Evolutionary conservation across 2,797 vertebrate species (phyloP).

Genomic region (Staurois parvus): DNA sequence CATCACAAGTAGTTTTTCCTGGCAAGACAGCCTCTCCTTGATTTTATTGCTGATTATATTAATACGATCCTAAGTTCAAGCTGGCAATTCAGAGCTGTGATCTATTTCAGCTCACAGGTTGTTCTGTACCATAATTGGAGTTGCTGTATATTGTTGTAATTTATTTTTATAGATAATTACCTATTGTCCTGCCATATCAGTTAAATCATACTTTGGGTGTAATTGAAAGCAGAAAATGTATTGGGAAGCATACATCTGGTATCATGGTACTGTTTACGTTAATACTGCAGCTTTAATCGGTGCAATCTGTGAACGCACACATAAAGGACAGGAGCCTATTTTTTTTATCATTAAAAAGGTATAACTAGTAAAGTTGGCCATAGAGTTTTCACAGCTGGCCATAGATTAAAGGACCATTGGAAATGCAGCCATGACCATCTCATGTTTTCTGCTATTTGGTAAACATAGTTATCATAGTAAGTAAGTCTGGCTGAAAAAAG

Average conservation of each 20-base stretch:
- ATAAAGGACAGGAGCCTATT: neutral
- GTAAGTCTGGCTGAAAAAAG: too few species aligned
- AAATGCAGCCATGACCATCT: neutral
- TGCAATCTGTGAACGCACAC: neutral
- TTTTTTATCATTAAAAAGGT: neutral
- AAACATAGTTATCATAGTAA: too few species aligned
- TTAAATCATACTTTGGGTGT: constrained; percentile 14
- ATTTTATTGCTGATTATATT: constrained; percentile 44
- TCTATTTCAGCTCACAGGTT: constrained; percentile 20
- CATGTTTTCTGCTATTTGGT: too few species aligned
- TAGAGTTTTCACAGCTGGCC: neutral
- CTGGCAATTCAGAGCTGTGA: constrained; percentile 14
- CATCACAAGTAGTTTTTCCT: constrained; percentile 38
- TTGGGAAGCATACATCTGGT: neutral
- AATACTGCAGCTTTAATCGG: neutral
- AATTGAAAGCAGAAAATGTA: constrained; percentile 11
- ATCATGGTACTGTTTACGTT: neutral
- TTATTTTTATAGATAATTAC: constrained; percentile 49
- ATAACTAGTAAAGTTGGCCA: neutral
- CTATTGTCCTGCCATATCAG: constrained; percentile 35
- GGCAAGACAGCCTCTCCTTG: constrained; percentile 16
- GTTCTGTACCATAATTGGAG: constrained; percentile 35
- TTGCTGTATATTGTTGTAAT: constrained; percentile 32
- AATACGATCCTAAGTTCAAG: constrained; percentile 27
- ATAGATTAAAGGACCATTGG: neutral